Percentiles rank a stretch among this genome's conserved stretches.
Evolutionary conservation across 2,888 invertebrate genomes (phyloP).

Genomic region (Orgyia antiqua): DNA sequence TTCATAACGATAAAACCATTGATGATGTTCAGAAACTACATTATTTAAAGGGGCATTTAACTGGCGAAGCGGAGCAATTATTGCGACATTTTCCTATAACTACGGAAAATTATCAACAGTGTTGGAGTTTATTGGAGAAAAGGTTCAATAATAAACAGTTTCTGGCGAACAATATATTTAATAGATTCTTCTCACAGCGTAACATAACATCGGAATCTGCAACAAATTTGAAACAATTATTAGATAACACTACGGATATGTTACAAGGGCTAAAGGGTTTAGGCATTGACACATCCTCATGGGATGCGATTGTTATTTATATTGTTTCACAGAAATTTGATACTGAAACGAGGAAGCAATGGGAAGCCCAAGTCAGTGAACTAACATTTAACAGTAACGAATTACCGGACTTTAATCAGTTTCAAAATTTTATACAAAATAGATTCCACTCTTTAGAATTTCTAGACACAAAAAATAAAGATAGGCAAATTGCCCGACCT

Average conservation of each 20-base stretch:
- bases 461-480: too few species aligned
- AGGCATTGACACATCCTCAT: neutral
- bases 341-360: conserved; percentile 1
- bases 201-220: neutral
- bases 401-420: too few species aligned
- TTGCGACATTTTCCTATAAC: neutral
- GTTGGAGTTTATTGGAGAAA: neutral
- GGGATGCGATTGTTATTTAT: conserved; percentile 2
- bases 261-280: neutral
- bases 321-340: conserved; percentile 1
- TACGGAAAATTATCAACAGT: neutral
- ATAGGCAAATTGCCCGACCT: too few species aligned
- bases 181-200: neutral
- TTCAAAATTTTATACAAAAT: too few species aligned
- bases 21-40: conserved; percentile 2
- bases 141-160: conserved; percentile 2
- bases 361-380: too few species aligned
- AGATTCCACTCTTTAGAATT: too few species aligned
- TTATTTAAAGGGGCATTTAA: conserved; percentile 2
- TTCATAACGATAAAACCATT: neutral
- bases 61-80: conserved; percentile 3
- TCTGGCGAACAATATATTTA: conserved; percentile 2
- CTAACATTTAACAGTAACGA: too few species aligned
- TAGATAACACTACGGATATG: conserved; percentile 1
- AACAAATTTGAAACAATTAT: neutral